Percentiles rank a stretch among this genome's conserved stretches.
Evolutionary conservation across 2,888 invertebrate species (phyloP).

Genomic region (Zootermopsis nevadensis): DNA sequence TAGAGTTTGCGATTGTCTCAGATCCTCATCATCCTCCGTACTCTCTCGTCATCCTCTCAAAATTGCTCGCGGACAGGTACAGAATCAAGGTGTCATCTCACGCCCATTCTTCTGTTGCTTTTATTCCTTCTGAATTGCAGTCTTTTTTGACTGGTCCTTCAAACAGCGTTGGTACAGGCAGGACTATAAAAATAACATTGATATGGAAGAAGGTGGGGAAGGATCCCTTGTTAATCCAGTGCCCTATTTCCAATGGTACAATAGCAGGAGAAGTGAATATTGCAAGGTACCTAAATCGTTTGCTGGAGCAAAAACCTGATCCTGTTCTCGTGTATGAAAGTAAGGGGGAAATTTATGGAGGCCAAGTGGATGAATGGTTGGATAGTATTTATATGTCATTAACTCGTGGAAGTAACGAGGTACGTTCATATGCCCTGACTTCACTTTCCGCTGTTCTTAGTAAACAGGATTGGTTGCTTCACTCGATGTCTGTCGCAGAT

Average conservation of each 20-base stretch:
- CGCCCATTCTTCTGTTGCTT: constrained; percentile 28
- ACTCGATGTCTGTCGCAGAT: constrained; percentile 31
- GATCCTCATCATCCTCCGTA: constrained; percentile 39
- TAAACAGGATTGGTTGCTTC: constrained; percentile 31
- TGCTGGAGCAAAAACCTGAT: constrained; percentile 29
- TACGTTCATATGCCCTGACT: background rate
- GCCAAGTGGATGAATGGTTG: constrained; percentile 35
- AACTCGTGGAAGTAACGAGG: constrained; percentile 12
- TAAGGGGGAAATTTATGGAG: background rate
- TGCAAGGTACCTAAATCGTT: constrained; percentile 24
- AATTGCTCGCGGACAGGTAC: background rate
- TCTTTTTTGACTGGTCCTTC: background rate
- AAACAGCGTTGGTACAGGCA: background rate
- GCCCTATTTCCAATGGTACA: constrained; percentile 16
- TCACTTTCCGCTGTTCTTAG: background rate
- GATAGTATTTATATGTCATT: constrained; percentile 20
- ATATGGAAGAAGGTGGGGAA: constrained; percentile 39
- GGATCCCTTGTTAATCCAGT: constrained; percentile 14
- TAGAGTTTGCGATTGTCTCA: constrained; percentile 32
- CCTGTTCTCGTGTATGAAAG: constrained; percentile 31
- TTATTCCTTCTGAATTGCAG: background rate
- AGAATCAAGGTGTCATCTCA: background rate
- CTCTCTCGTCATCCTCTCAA: constrained; percentile 21
- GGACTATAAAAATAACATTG: background rate
- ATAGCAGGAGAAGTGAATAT: constrained; percentile 42